phyloP scores from a whole-genome alignment of 2,797 vertebrate species.

The Eulemur mongoz region DNA sequence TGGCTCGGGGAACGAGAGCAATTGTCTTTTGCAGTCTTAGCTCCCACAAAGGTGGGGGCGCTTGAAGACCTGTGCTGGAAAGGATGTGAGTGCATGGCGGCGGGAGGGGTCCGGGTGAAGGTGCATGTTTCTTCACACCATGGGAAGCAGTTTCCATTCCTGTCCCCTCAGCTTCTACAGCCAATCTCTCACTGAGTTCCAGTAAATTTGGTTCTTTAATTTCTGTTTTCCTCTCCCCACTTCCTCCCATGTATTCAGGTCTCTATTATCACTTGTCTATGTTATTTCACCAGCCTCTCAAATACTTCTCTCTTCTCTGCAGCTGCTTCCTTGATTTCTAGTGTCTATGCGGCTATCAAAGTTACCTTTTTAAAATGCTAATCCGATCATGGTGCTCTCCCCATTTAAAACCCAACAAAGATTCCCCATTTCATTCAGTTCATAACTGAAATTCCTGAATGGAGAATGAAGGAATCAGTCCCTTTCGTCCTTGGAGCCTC shows the following conservation, averaged over 20 bases:
- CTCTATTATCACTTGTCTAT: neutral
- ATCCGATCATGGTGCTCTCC: neutral
- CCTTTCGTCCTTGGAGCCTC: too few species aligned
- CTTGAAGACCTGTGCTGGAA: neutral
- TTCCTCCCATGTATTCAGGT: too few species aligned
- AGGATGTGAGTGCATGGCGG: rapidly evolving
- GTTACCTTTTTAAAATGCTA: neutral
- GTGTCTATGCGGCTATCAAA: neutral
- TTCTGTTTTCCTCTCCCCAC: neutral
- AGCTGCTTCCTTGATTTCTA: neutral
- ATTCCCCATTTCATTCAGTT: neutral
- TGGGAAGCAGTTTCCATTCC: too few species aligned
- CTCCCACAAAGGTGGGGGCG: rapidly evolving
- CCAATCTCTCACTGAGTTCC: neutral
- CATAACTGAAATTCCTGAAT: neutral
- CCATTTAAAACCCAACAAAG: neutral
- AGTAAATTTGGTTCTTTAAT: neutral
- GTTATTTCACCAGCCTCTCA: neutral
- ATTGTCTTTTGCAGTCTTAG: neutral
- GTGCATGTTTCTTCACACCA: rapidly evolving
- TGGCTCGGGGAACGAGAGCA: neutral
- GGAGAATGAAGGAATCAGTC: neutral
- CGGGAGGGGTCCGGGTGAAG: too few species aligned
- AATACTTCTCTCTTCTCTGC: neutral
- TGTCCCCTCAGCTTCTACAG: neutral